These are phyloP conservation scores for Sinosuthora webbiana DNA, from an alignment of 2,113 vertebrate species.

Conservation along the genomic window DNA sequence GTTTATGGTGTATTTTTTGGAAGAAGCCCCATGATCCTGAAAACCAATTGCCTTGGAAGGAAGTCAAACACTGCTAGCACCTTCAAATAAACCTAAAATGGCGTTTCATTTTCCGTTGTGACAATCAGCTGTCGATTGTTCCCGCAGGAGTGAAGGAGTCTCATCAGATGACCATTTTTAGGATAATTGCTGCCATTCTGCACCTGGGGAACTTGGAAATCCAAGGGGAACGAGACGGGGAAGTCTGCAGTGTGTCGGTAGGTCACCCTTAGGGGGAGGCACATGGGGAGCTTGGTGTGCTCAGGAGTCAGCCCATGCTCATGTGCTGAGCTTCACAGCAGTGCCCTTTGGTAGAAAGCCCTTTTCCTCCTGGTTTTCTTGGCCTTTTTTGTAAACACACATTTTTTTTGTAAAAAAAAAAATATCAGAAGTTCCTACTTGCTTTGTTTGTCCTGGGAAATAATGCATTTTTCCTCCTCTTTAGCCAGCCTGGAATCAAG, in stretches of 20 bases:
- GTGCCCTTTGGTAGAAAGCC: background rate
- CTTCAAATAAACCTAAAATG: background rate
- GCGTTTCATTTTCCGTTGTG: background rate
- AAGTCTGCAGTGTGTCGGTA: slow-evolving; percentile 84
- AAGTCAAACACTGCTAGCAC: background rate
- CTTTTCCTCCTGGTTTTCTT: background rate
- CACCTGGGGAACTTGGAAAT: slow-evolving; percentile 91
- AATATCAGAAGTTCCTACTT: background rate
- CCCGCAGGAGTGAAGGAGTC: slow-evolving; percentile 85
- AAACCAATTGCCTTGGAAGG: background rate
- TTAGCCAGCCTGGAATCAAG: background rate
- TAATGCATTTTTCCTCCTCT: background rate
- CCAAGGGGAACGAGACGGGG: slow-evolving; percentile 77
- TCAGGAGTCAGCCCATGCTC: accelerated
- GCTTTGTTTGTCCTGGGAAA: background rate
- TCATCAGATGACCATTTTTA: slow-evolving; percentile 87
- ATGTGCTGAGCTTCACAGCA: background rate
- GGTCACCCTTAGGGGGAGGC: background rate
- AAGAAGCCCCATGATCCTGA: background rate
- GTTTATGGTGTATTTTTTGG: background rate
- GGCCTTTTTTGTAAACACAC: background rate
- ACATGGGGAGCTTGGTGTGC: background rate
- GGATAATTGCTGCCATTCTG: slow-evolving; percentile 88
- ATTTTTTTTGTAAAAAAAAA: too few species aligned
- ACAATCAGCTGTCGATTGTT: background rate